Evolutionary conservation across 2,888 invertebrate species (phyloP).

Genomic region (Idaea straminata): DNA sequence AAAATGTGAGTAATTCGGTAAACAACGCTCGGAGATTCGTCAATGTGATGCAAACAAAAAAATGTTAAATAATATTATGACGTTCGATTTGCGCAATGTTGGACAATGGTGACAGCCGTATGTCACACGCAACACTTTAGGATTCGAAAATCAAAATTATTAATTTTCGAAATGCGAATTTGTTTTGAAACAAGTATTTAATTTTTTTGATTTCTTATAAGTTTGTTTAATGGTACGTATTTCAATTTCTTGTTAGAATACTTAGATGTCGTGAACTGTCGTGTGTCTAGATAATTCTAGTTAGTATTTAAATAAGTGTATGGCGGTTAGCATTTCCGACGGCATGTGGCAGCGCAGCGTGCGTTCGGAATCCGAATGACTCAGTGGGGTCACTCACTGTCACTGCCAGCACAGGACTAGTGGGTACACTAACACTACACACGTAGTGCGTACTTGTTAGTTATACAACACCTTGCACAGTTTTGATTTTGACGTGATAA

Average conservation of each 20-base stretch:
- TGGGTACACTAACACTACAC: constrained; percentile 18
- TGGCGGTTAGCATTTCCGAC: constrained; percentile 74
- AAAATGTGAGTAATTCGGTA: constrained; percentile 38
- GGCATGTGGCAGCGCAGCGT: constrained; percentile 65
- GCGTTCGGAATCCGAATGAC: constrained; percentile 62
- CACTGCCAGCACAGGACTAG: not conserved
- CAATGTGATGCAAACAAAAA: constrained; percentile 17
- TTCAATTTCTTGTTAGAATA: not conserved
- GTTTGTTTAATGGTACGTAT: too few relatives aligned
- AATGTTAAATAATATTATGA: constrained; percentile 21
- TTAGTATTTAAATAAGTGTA: constrained; percentile 54
- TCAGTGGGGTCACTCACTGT: constrained; percentile 18
- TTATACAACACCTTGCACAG: not conserved
- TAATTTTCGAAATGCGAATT: not conserved
- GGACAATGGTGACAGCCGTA: constrained; percentile 8
- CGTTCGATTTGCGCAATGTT: constrained; percentile 15
- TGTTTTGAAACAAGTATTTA: too few relatives aligned
- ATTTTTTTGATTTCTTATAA: too few relatives aligned
- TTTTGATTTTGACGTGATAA: too few relatives aligned
- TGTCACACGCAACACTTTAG: not conserved
- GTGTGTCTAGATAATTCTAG: constrained; percentile 2
- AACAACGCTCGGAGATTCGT: constrained; percentile 26
- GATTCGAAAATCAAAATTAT: not conserved
- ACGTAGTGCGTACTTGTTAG: not conserved
- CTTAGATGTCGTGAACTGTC: not conserved